A percentile compares a stretch with the other conserved stretches of the same genome.
phyloP scores from a whole-genome alignment of 2,888 invertebrate species.

The Lasioglossum villosulum region DNA sequence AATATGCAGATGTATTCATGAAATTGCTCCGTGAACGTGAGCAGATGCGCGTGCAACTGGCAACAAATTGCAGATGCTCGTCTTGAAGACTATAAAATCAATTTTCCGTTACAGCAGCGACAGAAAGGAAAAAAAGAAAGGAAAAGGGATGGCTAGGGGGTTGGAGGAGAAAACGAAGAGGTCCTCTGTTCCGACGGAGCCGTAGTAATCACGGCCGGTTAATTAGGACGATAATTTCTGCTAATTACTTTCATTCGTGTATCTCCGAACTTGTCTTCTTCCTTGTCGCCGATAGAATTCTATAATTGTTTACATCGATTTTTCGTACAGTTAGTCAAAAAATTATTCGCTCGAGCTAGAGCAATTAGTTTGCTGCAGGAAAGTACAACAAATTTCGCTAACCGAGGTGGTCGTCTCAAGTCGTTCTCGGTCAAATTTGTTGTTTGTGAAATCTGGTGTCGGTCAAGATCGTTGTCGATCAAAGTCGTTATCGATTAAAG shows the following conservation, averaged over 20 bases:
- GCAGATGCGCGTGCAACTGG: slow-evolving; percentile 44
- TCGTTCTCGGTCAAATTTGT: too few species aligned
- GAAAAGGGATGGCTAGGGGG: background rate
- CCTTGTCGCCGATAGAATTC: slow-evolving; percentile 56
- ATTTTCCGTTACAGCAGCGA: slow-evolving; percentile 38
- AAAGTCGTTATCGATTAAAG: too few species aligned
- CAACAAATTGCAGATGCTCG: slow-evolving; percentile 55
- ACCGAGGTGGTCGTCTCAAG: too few species aligned
- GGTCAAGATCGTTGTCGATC: too few species aligned
- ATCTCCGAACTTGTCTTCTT: slow-evolving; percentile 34
- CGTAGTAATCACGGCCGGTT: slow-evolving; percentile 55
- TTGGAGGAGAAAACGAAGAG: background rate
- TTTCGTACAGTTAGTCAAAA: too few species aligned
- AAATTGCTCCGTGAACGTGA: slow-evolving; percentile 43
- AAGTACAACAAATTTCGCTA: too few species aligned
- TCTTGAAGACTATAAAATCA: slow-evolving; percentile 56
- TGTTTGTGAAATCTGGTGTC: too few species aligned
- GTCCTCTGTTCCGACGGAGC: slow-evolving; percentile 45
- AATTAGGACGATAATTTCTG: slow-evolving; percentile 65
- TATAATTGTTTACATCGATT: slow-evolving; percentile 60
- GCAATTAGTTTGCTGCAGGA: too few species aligned
- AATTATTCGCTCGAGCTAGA: too few species aligned
- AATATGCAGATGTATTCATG: slow-evolving; percentile 61
- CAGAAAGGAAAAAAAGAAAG: background rate
- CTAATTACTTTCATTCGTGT: slow-evolving; percentile 64